Conservation (phyloP, 2,113 vertebrate species). For the Aspiorhynchus laticeps region DNA sequence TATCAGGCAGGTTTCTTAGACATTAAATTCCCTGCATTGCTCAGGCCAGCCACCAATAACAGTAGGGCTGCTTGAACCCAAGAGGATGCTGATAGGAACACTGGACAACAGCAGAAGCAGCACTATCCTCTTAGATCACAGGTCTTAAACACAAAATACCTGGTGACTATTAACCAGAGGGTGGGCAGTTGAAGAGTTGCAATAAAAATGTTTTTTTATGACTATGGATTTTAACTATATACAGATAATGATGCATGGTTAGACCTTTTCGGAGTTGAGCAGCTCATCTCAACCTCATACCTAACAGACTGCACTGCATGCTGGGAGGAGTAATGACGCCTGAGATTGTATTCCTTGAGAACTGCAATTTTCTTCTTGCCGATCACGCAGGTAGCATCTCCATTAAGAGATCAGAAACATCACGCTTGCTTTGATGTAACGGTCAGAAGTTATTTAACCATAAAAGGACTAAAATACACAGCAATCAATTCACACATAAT, state of each 20-base stretch:
- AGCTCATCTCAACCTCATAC: slow-evolving; percentile 12
- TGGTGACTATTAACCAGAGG: background rate
- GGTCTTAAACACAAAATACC: background rate
- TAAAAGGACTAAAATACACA: background rate
- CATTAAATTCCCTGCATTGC: background rate
- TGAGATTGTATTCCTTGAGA: slow-evolving; percentile 14
- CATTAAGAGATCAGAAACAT: slow-evolving; percentile 19
- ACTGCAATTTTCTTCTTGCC: background rate
- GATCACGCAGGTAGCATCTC: background rate
- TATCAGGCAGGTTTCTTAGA: background rate
- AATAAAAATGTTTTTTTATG: background rate
- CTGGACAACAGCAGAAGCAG: background rate
- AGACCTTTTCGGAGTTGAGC: background rate
- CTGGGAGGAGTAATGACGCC: slow-evolving; percentile 29
- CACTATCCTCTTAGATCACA: background rate
- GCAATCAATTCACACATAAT: background rate
- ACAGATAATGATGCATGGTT: slow-evolving; percentile 5
- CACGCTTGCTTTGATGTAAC: background rate
- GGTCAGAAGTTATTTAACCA: background rate
- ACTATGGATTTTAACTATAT: background rate
- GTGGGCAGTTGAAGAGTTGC: background rate
- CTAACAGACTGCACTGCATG: slow-evolving; percentile 20
- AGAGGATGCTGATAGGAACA: background rate
- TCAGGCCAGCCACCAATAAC: background rate
- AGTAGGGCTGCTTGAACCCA: background rate